Evolutionary conservation across 2,797 vertebrate genomes (phyloP), one percentile per base, ranked within the genome.

Genomic region (Ateles fusciceps): DNA sequence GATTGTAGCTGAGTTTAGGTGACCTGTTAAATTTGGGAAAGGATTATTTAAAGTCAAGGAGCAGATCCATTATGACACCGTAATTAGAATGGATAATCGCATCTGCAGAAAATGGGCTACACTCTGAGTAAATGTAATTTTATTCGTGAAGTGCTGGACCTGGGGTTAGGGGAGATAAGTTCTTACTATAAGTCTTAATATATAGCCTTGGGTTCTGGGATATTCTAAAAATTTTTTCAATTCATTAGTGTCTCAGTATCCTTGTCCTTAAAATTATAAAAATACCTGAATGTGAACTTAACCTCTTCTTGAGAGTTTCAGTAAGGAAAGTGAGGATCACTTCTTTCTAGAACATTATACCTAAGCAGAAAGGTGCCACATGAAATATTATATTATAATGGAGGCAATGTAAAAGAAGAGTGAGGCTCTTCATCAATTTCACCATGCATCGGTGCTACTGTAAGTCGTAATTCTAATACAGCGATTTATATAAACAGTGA

Each of bases 41-140:
- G 24, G n/a, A 10, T 94, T 91, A 76, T 85, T 93, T 96, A 85
- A 96, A 94, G 79, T 90, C 91, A 92, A 88, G n/a, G 86, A 97
- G 12, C 86, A 96, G 71, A 46, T 89, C 48, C 33, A 71, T 96
- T 96, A 59, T 12, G 79, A 55, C 64, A 44, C 8, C 46, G 57
- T 94, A 85, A 61, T 97, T 92, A 91, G 64, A 94, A 96, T 39
- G 76, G 57, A 94, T 84, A 92, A 64, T 94, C 78, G 61, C 33
- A 80, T 96, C 90, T 64, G 19, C 50, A 89, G 50, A 75, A 94
- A 93, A 64, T 36, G 52, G n/a, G 57, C 79, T 91, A 75, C 2
- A 30, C 4, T 24, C 13, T 59, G 80, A 85, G 26, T 91, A 81
- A 95, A 83, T 88, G 55, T 46, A 46, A 46, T 85, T 81, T 89